phyloP scores from a whole-genome alignment of 2,113 vertebrate species.

The Oenanthe melanoleuca region DNA sequence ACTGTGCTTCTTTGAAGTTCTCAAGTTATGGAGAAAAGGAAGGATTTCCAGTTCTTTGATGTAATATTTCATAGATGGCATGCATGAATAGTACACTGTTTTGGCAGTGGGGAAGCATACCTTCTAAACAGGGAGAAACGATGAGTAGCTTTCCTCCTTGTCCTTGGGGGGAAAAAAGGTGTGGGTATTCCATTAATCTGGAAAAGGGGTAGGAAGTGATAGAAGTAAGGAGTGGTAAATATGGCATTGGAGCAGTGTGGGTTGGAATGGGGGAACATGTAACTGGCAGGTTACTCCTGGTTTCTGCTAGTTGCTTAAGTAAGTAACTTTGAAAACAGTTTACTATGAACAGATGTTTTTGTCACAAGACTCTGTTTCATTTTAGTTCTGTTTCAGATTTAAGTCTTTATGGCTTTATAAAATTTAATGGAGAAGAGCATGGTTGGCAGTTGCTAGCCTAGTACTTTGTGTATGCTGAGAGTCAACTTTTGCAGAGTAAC shows the following conservation, averaged over 20 bases:
- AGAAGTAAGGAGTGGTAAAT: neutral
- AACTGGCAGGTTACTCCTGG: neutral
- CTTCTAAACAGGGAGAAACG: neutral
- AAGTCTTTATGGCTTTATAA: neutral
- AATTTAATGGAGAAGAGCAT: neutral
- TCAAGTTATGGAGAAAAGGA: neutral
- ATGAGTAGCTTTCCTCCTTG: neutral
- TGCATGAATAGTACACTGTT: neutral
- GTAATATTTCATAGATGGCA: neutral
- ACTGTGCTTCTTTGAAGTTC: neutral
- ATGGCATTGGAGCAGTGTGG: neutral
- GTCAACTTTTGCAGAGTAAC: neutral
- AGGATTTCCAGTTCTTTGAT: neutral
- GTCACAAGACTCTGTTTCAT: neutral
- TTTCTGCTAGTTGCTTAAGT: neutral
- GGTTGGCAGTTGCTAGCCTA: neutral
- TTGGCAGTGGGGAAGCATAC: neutral
- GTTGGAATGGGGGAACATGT: neutral
- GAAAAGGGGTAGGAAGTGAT: neutral
- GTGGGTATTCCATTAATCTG: neutral
- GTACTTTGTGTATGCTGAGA: neutral
- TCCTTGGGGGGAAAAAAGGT: fast-evolving
- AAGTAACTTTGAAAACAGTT: neutral
- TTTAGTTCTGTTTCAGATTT: neutral
- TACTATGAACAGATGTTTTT: neutral